Evolutionary conservation across 2,113 vertebrate genomes (phyloP).

Genomic region (Ammodytes marinus): DNA sequence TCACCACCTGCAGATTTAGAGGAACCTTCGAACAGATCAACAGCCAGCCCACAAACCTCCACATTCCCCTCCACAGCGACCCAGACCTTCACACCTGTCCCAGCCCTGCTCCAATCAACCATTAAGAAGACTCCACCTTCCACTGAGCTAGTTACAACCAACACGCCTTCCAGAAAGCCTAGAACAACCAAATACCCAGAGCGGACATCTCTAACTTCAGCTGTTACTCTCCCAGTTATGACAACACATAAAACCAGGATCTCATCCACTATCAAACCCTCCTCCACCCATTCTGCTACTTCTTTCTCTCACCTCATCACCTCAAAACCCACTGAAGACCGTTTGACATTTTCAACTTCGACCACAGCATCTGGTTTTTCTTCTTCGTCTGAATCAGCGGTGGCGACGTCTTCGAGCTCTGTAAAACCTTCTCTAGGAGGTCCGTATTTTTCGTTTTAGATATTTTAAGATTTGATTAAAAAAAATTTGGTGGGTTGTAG

Average conservation of each 20-base stretch:
- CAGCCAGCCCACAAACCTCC: neutral
- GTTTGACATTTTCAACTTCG: neutral
- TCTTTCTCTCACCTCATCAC: conserved; percentile 19
- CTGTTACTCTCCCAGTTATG: neutral
- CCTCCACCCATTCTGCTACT: neutral
- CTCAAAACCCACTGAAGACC: neutral
- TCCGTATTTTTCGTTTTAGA: neutral
- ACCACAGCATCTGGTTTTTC: neutral
- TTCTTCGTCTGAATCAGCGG: neutral
- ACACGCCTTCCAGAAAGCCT: neutral
- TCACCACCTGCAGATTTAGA: conserved; percentile 41
- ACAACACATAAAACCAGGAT: neutral
- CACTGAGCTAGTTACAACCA: neutral
- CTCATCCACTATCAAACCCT: neutral
- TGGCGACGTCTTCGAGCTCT: neutral
- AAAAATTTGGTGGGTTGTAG: too few species aligned
- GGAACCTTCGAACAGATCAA: neutral
- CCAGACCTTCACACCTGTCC: neutral
- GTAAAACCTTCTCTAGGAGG: conserved; percentile 18
- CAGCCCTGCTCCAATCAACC: neutral
- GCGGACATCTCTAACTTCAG: neutral
- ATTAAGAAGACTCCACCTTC: neutral
- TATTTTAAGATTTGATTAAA: neutral
- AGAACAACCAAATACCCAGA: neutral
- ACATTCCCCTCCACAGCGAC: neutral